Evolutionary conservation across 2,113 vertebrate genomes (phyloP).

Genomic region (Sturnira hondurensis): DNA sequence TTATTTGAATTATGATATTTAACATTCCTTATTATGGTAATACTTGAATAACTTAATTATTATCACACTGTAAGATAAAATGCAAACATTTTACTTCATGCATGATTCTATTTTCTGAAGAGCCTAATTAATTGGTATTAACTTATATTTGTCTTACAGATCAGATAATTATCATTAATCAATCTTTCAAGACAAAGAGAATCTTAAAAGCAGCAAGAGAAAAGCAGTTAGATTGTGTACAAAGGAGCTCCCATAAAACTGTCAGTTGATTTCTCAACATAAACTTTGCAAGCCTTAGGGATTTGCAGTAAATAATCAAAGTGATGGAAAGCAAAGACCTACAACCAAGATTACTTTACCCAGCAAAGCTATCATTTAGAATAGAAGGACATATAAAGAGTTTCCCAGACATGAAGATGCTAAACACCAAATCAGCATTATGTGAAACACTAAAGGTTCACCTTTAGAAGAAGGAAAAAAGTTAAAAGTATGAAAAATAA

Average conservation of each 20-base stretch:
- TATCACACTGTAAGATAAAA: neutral
- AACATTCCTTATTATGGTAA: neutral
- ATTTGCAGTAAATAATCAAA: neutral
- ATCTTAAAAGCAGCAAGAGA: neutral
- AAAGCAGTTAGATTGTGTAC: neutral
- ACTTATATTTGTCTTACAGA: slow-evolving; percentile 5
- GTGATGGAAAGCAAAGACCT: neutral
- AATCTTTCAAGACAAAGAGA: neutral
- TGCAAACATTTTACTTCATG: neutral
- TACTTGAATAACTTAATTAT: neutral
- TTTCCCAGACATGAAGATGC: neutral
- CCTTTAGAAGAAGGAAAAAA: neutral
- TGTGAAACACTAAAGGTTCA: neutral
- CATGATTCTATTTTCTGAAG: neutral
- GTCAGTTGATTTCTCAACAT: neutral
- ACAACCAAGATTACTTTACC: neutral
- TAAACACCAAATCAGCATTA: neutral
- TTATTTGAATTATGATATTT: neutral
- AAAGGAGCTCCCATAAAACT: neutral
- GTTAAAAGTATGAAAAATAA: neutral
- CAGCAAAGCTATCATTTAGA: neutral
- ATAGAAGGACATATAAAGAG: neutral
- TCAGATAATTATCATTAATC: slow-evolving; percentile 21
- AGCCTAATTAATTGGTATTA: slow-evolving; percentile 13
- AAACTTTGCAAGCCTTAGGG: neutral